Evolutionary conservation across 1,140 invertebrate genomes (phyloP), one percentile per base, ranked within the genome.

Genomic region (Drosophila leontia): DNA sequence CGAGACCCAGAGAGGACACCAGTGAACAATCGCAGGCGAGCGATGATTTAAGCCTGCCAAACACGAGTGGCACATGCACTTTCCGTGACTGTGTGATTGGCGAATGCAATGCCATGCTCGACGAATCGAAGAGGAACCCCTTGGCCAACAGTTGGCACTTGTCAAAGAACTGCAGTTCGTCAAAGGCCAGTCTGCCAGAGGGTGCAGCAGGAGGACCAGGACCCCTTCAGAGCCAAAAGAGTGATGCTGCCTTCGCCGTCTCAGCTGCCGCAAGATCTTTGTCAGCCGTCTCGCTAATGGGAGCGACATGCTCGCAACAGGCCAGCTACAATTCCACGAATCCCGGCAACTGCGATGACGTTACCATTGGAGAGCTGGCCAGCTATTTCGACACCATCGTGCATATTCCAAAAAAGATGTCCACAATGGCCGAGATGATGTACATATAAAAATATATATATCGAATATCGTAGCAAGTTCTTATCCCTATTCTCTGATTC

Each of bases 391-490:
- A 98, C 93, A 96, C 97, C 78, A 96, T 97, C 92, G 96, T 98
- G 63, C 96, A 98, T 95, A 98, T 98, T 94, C 98, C 98, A 74
- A 98, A 97, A 93, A 98, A 98, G 93, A 98, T 98, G 98, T 98
- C 97, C 37, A 96, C 96, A 55, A 98, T 98, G 97, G 98, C 98
- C 59, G 97, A 98, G 94, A 98, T 98, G 97, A 98, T 98, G 97
- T 98, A 98, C 92, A 98, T 97, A 94, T 98, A 82, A 51, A 51
- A 17, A 61, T 35, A 34, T 55, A 34, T 55, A 56, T 56, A 19
- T 47, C 19, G 29, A 23, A 35, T 44, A 56, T 19, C 32, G 35
- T 37, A 35, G 19, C n/a, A 13, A 13, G 23, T 48, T 59, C 37
- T 68, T 23, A 32, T 39, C 65, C 13, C 11, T 19, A 44, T 53